These are phyloP conservation scores for Ivindomyrus marchei DNA, from an alignment of 2,113 vertebrate genomes.

Conservation along the genomic window DNA sequence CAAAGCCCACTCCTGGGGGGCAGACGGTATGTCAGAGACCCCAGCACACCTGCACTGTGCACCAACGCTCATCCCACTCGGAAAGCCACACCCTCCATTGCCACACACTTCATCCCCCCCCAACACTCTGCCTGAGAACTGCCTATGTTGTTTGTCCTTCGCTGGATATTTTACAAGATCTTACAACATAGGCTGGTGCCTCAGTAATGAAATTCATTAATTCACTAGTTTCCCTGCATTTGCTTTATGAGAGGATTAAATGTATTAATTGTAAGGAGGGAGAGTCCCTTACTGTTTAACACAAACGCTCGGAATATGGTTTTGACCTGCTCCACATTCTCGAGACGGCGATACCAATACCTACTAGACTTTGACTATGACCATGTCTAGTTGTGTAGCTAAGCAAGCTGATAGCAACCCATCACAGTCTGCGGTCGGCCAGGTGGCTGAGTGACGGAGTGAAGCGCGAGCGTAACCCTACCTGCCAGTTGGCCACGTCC, in stretches of 20 bases:
- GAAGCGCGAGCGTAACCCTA: background rate
- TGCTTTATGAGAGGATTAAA: background rate
- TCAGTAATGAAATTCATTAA: background rate
- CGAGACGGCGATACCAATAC: background rate
- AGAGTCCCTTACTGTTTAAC: background rate
- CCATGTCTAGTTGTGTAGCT: background rate
- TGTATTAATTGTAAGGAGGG: background rate
- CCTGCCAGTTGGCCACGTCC: background rate
- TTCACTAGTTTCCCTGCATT: background rate
- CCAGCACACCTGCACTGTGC: conserved; percentile 39
- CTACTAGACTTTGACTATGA: background rate
- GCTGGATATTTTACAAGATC: background rate
- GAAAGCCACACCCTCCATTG: background rate
- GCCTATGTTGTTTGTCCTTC: background rate
- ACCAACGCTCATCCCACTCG: background rate
- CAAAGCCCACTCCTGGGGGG: conserved; percentile 88
- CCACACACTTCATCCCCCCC: background rate
- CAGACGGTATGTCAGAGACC: conserved; percentile 57
- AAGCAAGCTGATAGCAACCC: background rate
- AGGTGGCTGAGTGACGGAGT: background rate
- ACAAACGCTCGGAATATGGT: background rate
- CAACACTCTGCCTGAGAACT: background rate
- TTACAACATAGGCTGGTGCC: background rate
- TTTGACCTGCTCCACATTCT: background rate
- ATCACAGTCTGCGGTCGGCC: background rate